Conservation (phyloP, 2,113 vertebrate species). For the Psammodynastes pulverulentus region DNA sequence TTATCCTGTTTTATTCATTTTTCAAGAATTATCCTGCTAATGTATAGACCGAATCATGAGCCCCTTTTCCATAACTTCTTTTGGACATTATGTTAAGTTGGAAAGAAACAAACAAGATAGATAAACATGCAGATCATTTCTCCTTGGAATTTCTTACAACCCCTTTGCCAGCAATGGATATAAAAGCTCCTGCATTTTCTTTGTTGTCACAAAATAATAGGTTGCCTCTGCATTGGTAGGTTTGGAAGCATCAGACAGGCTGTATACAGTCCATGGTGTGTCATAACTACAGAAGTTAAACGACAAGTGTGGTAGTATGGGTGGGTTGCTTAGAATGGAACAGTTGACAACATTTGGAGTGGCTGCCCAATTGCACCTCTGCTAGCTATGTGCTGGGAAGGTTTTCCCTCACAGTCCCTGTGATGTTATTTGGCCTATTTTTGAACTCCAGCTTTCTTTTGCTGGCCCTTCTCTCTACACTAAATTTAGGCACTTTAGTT, state of each 20-base stretch:
- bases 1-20: neutral
- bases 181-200: neutral
- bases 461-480: neutral
- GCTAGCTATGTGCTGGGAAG: neutral
- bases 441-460: neutral
- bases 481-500: neutral
- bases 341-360: neutral
- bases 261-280: neutral
- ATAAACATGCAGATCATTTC: neutral
- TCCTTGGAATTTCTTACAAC: neutral
- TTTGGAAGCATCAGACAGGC: neutral
- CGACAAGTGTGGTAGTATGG: neutral
- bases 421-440: neutral
- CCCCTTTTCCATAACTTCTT: neutral
- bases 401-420: neutral
- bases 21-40: neutral
- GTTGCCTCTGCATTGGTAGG: neutral
- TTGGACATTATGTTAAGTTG: neutral
- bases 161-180: neutral
- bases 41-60: neutral
- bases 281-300: neutral
- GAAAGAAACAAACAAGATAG: neutral
- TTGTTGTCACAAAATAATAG: neutral
- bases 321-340: neutral
- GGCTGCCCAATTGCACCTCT: neutral